Percentiles rank a stretch among this genome's conserved stretches.
phyloP scores from a whole-genome alignment of 2,888 invertebrate genomes.

The Leptinotarsa tumamoca region DNA sequence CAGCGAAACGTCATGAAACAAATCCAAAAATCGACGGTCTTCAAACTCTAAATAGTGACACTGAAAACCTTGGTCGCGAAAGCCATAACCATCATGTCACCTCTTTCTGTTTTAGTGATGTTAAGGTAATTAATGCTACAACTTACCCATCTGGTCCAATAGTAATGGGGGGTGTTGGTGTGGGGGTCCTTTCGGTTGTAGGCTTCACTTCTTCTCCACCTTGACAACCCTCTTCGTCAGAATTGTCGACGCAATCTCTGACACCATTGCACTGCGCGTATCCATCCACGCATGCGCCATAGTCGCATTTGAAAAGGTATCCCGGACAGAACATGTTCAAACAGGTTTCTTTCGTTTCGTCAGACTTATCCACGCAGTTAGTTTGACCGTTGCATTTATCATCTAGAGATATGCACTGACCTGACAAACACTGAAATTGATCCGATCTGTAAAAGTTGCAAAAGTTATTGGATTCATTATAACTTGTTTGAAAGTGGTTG shows the following conservation, averaged over 20 bases:
- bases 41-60: no score
- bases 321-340: slow-evolving; percentile 52
- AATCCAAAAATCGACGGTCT: no score
- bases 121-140: neutral
- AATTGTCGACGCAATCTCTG: slow-evolving; percentile 68
- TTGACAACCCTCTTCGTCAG: slow-evolving; percentile 64
- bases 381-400: slow-evolving; percentile 55
- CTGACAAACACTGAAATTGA: slow-evolving; percentile 52
- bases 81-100: no score
- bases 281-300: slow-evolving; percentile 62
- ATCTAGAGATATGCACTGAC: slow-evolving; percentile 52
- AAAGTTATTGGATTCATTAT: neutral
- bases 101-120: no score
- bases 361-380: slow-evolving; percentile 57
- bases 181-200: slow-evolving; percentile 4
- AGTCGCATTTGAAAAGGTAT: slow-evolving; percentile 55
- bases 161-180: neutral
- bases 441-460: slow-evolving; percentile 45
- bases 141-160: neutral
- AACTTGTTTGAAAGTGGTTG: neutral
- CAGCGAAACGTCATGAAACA: no score
- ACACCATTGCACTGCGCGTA: slow-evolving; percentile 69
- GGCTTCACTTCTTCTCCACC: slow-evolving; percentile 2
- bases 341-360: slow-evolving; percentile 55
- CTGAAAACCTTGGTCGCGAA: no score